Conservation (phyloP, 30 jellyfish, hydroid and myxozoan species). For the Clytia hemisphaerica region DNA sequence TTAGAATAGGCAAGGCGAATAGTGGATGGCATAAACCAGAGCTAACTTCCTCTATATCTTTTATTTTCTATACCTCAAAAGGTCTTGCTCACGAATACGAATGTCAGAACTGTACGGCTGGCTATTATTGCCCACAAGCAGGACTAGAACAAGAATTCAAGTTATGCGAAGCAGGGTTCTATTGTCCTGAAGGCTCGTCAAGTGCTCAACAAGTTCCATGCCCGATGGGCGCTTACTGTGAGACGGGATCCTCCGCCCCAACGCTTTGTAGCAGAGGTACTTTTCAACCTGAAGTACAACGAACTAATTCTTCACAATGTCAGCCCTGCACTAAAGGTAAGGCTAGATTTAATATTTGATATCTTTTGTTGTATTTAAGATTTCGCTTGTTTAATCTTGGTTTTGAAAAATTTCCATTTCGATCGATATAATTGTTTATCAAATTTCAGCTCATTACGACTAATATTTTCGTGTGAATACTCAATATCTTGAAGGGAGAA, state of each 20-base stretch:
- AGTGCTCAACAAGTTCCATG: constrained; percentile 64
- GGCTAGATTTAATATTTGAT: not conserved
- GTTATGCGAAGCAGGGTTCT: constrained; percentile 77
- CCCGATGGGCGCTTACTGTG: constrained; percentile 79
- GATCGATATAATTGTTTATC: too few relatives aligned
- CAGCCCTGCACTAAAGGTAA: constrained; percentile 84
- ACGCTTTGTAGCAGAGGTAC: constrained; percentile 80
- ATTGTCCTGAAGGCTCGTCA: constrained; percentile 84
- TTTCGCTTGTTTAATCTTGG: too few relatives aligned
- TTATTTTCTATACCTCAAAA: not conserved
- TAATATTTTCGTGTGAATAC: too few relatives aligned
- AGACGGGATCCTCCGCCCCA: constrained; percentile 61
- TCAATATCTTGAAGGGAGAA: too few relatives aligned
- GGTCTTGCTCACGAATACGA: constrained; percentile 48
- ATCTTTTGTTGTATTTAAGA: too few relatives aligned
- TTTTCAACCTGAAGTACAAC: constrained; percentile 68
- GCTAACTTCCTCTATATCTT: too few relatives aligned
- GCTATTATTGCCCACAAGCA: constrained; percentile 62
- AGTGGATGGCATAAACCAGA: too few relatives aligned
- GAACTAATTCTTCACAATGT: constrained; percentile 58
- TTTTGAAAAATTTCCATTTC: too few relatives aligned
- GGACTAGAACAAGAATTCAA: constrained; percentile 79
- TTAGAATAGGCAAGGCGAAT: too few relatives aligned
- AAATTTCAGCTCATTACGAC: too few relatives aligned
- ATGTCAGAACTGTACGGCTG: constrained; percentile 86